Percentiles rank a stretch among this genome's conserved stretches.
These are phyloP conservation scores for Mesembrinibis cayennensis DNA, from an alignment of 2,113 vertebrate species.

Conservation along the genomic window DNA sequence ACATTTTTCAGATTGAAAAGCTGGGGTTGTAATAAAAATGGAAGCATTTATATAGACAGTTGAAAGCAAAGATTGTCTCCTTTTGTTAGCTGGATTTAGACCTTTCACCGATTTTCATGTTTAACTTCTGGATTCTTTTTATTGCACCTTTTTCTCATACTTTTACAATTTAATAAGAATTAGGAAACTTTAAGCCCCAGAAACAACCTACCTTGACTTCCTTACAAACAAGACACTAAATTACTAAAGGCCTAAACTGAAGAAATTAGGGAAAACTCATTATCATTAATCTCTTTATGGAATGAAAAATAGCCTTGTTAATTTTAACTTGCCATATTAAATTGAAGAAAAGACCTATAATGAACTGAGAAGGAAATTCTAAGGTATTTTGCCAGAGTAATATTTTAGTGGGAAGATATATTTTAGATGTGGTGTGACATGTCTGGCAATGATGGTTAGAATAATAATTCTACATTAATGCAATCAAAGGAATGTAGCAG, in stretches of 20 bases:
- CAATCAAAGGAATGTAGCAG: slow-evolving; percentile 77
- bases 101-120: neutral
- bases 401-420: slow-evolving; percentile 42
- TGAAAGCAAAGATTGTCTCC: neutral
- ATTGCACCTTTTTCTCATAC: neutral
- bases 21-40: neutral
- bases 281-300: slow-evolving; percentile 64
- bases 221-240: slow-evolving; percentile 7
- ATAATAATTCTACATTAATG: slow-evolving; percentile 79
- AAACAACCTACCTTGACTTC: neutral
- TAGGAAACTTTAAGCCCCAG: neutral
- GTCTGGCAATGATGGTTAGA: slow-evolving; percentile 49
- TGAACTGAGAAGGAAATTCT: slow-evolving; percentile 45
- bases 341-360: slow-evolving; percentile 27
- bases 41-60: neutral
- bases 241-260: slow-evolving; percentile 10
- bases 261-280: slow-evolving; percentile 51
- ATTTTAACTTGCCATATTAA: slow-evolving; percentile 42
- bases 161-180: neutral
- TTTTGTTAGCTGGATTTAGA: neutral
- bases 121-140: neutral
- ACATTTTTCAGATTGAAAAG: slow-evolving; percentile 11
- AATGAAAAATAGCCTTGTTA: slow-evolving; percentile 46
- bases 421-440: slow-evolving; percentile 22
- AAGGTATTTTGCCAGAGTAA: slow-evolving; percentile 22